These are phyloP conservation scores for Eumaeus atala DNA, from an alignment of 1,140 invertebrate species.

Conservation along the genomic window DNA sequence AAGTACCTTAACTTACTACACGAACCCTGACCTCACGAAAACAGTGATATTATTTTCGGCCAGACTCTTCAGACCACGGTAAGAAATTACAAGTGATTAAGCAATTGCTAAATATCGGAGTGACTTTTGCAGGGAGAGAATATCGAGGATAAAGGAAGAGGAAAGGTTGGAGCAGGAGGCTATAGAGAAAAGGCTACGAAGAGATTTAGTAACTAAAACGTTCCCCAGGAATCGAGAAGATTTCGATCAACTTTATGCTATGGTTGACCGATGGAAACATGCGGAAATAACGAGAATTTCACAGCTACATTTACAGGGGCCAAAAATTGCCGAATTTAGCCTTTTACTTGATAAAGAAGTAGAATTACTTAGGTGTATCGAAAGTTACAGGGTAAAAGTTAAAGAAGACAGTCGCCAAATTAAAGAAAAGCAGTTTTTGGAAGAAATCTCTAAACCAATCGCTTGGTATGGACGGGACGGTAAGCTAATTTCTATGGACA, in stretches of 20 bases:
- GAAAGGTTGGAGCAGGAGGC: slow-evolving; percentile 64
- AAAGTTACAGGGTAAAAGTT: slow-evolving; percentile 74
- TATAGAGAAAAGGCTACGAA: slow-evolving; percentile 66
- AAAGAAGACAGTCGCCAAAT: slow-evolving; percentile 72
- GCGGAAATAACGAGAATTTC: slow-evolving; percentile 76
- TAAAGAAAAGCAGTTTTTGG: slow-evolving; percentile 76
- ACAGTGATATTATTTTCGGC: too few species aligned
- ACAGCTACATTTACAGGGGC: slow-evolving; percentile 73
- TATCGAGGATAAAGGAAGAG: slow-evolving; percentile 67
- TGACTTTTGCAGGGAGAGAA: slow-evolving; percentile 61
- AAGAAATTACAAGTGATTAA: too few species aligned
- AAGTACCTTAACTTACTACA: too few species aligned
- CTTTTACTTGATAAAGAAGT: slow-evolving; percentile 79
- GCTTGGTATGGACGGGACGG: slow-evolving; percentile 77
- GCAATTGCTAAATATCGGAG: too few species aligned
- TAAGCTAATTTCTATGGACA: slow-evolving; percentile 77
- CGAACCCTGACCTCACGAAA: too few species aligned
- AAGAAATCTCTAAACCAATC: slow-evolving; percentile 76
- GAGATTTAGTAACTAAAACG: slow-evolving; percentile 75
- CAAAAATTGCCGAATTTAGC: slow-evolving; percentile 77
- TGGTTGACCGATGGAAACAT: slow-evolving; percentile 79
- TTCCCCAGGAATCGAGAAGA: slow-evolving; percentile 77
- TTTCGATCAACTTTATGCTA: slow-evolving; percentile 78
- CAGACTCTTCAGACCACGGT: too few species aligned
- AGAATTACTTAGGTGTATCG: slow-evolving; percentile 77